Base-by-base conservation (phyloP, 1,140 invertebrate genomes). In the Microplitis mediator region DNA sequence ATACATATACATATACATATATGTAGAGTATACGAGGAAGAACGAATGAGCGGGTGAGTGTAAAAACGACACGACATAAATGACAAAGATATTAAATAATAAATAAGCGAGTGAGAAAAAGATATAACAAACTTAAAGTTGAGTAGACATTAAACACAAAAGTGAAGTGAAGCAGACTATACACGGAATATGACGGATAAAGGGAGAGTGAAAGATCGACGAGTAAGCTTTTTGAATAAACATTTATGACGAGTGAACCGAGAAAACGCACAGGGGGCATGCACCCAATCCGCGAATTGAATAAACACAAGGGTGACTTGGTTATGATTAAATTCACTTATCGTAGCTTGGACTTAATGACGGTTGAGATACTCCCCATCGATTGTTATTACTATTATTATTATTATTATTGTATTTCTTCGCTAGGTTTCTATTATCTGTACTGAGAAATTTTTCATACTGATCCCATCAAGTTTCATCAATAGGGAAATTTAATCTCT, bases 311-410 rank as follows among this genome's bases (percentile, higher is more conserved):
- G 71, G 60, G 65, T 67, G 54, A 31, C 35, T 60, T 39, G 35
- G 50, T 51, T 71, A 66, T 74, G 45, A 65, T 56, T 9, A 70
- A 75, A 75, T 72, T 73, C 66, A 75, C 74, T 75, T 73, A 73
- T 73, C 56, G 14, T 11, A 35, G n/a, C 58, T 23, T 67, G 34
- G 34, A 50, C 62, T 70, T 58, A 61, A 35, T 74, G 69, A 31
- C n/a, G 52, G n/a, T 67, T 60, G 54, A 32, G 52, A 16, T 34
- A 23, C 31, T 31, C 35, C 63, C 52, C 62, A 45, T 4, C 60
- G 14, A 51, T 61, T 62, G 16, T 61, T 34, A 51, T 16, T 45
- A 71, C 51, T 45, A 50, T 11, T 36, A 13, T 36, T n/a, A 13
- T 13, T 70, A 31, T 58, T 31, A 45, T 13, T 70, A 50, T 45